Percentiles rank a stretch among this genome's conserved stretches.
These are phyloP conservation scores for Toxotes jaculatrix DNA, from an alignment of 2,113 vertebrate species.

Conservation along the genomic window DNA sequence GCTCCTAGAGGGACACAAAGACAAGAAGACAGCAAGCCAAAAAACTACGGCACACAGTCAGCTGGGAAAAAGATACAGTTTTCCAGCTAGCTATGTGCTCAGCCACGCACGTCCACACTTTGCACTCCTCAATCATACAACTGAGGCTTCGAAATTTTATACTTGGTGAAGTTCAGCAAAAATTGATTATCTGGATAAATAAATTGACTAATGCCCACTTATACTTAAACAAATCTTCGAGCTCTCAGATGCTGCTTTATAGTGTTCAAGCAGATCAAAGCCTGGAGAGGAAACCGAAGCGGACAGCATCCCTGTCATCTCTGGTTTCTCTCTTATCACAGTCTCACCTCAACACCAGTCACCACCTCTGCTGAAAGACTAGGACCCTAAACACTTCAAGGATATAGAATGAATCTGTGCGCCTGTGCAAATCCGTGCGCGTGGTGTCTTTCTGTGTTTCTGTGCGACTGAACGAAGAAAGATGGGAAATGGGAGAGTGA, in stretches of 20 bases:
- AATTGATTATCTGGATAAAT: constrained; percentile 11
- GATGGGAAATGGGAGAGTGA: constrained; percentile 58
- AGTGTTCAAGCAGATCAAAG: constrained; percentile 54
- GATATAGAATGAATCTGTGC: constrained; percentile 66
- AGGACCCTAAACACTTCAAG: constrained; percentile 64
- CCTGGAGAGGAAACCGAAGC: constrained; percentile 54
- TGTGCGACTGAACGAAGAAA: constrained; percentile 64
- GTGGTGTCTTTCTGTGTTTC: constrained; percentile 40
- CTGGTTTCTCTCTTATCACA: constrained; percentile 65
- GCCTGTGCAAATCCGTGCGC: constrained; percentile 15
- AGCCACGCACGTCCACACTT: constrained; percentile 18
- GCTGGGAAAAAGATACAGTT: background rate
- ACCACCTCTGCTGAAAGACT: constrained; percentile 62
- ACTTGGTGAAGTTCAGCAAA: background rate
- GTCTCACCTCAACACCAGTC: constrained; percentile 65
- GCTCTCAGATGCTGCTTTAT: constrained; percentile 16
- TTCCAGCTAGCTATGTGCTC: constrained; percentile 12
- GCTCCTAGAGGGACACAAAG: constrained; percentile 79
- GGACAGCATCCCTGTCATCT: constrained; percentile 36
- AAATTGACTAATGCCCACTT: background rate
- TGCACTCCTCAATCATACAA: constrained; percentile 25
- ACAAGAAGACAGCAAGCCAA: constrained; percentile 70
- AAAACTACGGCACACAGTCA: constrained; percentile 43
- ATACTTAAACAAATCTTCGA: constrained; percentile 6
- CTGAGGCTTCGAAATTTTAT: background rate